phyloP scores from a whole-genome alignment of 2,888 invertebrate genomes.

The Pollenia labialis region DNA sequence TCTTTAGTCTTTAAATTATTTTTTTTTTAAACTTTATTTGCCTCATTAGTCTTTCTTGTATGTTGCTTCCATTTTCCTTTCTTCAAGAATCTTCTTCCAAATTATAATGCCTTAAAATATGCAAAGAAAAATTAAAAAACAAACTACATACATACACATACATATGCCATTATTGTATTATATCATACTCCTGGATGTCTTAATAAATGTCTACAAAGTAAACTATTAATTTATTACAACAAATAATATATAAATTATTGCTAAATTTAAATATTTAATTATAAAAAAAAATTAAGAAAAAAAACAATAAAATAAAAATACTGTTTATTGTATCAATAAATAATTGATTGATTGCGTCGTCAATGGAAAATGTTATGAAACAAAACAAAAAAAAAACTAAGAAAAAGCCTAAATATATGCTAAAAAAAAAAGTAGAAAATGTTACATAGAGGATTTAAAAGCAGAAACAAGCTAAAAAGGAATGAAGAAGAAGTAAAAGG shows the following conservation, averaged over 20 bases:
- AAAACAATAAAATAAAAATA: slow-evolving; percentile 19
- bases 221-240: slow-evolving; percentile 66
- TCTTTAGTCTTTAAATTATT: not conserved
- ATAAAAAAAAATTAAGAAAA: slow-evolving; percentile 8
- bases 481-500: slow-evolving; percentile 16
- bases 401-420: slow-evolving; percentile 54
- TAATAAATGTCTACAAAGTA: slow-evolving; percentile 65
- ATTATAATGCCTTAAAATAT: slow-evolving; percentile 68
- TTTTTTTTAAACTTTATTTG: not conserved
- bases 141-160: not conserved
- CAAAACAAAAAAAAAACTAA: not conserved
- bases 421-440: slow-evolving; percentile 49
- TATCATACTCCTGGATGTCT: slow-evolving; percentile 56
- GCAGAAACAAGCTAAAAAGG: not conserved
- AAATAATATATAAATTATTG: slow-evolving; percentile 39
- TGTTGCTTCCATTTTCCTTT: not conserved
- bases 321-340: slow-evolving; percentile 73
- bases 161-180: slow-evolving; percentile 70
- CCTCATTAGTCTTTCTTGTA: too few relatives aligned
- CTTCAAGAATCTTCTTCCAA: not conserved
- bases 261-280: slow-evolving; percentile 20
- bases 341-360: slow-evolving; percentile 33
- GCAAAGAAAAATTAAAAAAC: slow-evolving; percentile 49
- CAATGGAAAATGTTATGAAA: not conserved
- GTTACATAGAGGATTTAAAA: slow-evolving; percentile 57